Evolutionary conservation across 2,888 invertebrate genomes (phyloP).

Genomic region (Leptinotarsa haldemani): DNA sequence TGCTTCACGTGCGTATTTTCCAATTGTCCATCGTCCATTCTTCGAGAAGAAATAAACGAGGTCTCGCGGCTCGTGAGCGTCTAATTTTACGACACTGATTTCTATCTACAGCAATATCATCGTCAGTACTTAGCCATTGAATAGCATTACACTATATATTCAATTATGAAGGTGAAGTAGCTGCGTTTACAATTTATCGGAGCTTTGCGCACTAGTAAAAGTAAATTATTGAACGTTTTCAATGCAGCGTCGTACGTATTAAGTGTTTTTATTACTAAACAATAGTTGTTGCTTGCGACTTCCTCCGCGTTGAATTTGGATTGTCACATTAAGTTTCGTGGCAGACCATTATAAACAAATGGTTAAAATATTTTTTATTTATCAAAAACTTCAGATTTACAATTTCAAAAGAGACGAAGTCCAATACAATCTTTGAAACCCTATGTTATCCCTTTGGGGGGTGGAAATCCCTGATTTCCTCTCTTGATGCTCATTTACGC

Average conservation of each 20-base stretch:
- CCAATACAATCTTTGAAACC: too few relatives aligned
- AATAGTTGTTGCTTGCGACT: too few relatives aligned
- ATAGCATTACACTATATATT: slow-evolving; percentile 30
- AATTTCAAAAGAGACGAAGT: too few relatives aligned
- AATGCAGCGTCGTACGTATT: slow-evolving; percentile 6
- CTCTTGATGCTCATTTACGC: too few relatives aligned
- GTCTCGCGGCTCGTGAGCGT: slow-evolving; percentile 46
- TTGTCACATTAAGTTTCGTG: too few relatives aligned
- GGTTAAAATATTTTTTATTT: too few relatives aligned
- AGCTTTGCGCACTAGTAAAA: slow-evolving; percentile 6
- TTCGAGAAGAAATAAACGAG: slow-evolving; percentile 45
- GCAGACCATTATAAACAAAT: too few relatives aligned
- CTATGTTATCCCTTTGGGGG: too few relatives aligned
- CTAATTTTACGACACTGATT: slow-evolving; percentile 50
- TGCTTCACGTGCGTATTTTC: slow-evolving; percentile 30
- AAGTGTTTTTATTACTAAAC: too few relatives aligned
- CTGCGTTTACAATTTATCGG: slow-evolving; percentile 5
- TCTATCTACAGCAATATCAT: slow-evolving; percentile 40
- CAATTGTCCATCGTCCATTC: slow-evolving; percentile 33
- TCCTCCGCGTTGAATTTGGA: too few relatives aligned
- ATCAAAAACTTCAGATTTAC: too few relatives aligned
- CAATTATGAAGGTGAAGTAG: slow-evolving; percentile 28
- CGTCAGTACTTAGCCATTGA: slow-evolving; percentile 23
- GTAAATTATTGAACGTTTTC: slow-evolving; percentile 13
- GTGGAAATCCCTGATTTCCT: too few relatives aligned